Percentiles rank a stretch among this genome's conserved stretches.
phyloP scores from a whole-genome alignment of 2,888 invertebrate species.

The Lepetodrilus schrolli region DNA sequence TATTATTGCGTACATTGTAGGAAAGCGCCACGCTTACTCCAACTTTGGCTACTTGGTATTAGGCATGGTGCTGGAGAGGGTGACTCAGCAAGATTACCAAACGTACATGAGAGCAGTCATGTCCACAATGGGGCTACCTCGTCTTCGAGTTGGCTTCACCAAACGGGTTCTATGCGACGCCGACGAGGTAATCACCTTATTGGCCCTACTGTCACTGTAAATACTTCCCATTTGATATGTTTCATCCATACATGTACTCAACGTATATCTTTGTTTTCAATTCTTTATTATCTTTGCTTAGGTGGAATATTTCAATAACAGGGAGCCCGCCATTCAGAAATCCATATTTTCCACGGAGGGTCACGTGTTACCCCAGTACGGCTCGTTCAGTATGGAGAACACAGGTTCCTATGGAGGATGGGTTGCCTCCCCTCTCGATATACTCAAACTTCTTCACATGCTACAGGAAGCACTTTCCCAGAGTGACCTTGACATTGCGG shows the following conservation, averaged over 20 bases:
- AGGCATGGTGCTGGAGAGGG: constrained; percentile 63
- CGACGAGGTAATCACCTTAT: constrained; percentile 60
- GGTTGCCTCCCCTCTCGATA: constrained; percentile 59
- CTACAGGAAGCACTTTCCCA: too few relatives aligned
- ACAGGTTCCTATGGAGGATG: constrained; percentile 67
- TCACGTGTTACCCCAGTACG: constrained; percentile 62
- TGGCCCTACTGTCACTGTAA: too few relatives aligned
- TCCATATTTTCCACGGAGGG: constrained; percentile 47
- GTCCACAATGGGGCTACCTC: constrained; percentile 44
- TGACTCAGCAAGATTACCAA: constrained; percentile 56
- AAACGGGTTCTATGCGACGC: constrained; percentile 41
- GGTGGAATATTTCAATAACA: constrained; percentile 65
- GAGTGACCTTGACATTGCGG: too few relatives aligned
- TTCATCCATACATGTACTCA: not conserved
- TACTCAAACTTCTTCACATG: constrained; percentile 51
- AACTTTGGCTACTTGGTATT: constrained; percentile 71
- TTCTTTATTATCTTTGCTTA: constrained; percentile 27
- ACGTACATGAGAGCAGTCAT: constrained; percentile 53
- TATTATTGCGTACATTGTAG: too few relatives aligned
- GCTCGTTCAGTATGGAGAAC: constrained; percentile 65
- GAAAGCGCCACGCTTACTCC: constrained; percentile 68
- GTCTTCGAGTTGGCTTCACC: constrained; percentile 54
- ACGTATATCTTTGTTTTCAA: not conserved
- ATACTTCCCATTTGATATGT: not conserved
- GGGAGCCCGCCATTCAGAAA: constrained; percentile 41